phyloP scores from a whole-genome alignment of 2,113 vertebrate genomes.

The Eudyptes chrysolophus region DNA sequence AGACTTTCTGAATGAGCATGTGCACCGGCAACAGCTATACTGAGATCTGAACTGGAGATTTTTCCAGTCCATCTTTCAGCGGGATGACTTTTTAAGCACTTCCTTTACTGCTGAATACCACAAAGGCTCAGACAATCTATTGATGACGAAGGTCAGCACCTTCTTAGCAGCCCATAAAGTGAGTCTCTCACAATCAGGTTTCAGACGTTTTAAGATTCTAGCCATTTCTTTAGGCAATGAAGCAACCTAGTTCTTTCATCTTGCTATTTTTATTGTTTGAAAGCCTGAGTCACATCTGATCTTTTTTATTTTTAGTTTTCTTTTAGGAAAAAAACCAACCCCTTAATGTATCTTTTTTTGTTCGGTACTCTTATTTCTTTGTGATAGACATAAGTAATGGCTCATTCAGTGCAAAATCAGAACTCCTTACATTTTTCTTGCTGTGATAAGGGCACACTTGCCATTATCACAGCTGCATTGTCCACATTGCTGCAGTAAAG shows the following conservation, averaged over 20 bases:
- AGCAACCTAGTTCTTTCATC: constrained; percentile 61
- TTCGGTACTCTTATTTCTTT: constrained; percentile 49
- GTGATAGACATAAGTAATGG: constrained; percentile 59
- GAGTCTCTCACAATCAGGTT: constrained; percentile 49
- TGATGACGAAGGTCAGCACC: constrained; percentile 70
- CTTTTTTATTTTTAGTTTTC: constrained; percentile 66
- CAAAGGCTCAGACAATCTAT: constrained; percentile 53
- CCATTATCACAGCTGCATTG: constrained; percentile 38
- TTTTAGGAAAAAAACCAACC: not conserved
- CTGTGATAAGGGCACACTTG: constrained; percentile 51
- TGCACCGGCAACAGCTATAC: not conserved
- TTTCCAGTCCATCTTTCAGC: constrained; percentile 63
- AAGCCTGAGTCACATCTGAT: constrained; percentile 59
- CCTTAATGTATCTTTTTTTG: constrained; percentile 39
- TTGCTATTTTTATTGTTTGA: constrained; percentile 62
- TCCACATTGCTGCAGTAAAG: constrained; percentile 33
- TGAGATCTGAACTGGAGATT: constrained; percentile 51
- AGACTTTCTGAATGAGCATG: constrained; percentile 37
- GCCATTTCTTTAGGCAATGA: constrained; percentile 52
- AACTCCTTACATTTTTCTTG: constrained; percentile 47
- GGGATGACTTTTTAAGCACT: constrained; percentile 53
- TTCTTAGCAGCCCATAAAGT: constrained; percentile 53
- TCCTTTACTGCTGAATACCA: constrained; percentile 49
- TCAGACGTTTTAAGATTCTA: constrained; percentile 55
- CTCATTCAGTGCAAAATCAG: constrained; percentile 49